Base-by-base conservation (phyloP, 1,140 invertebrate genomes). In the Scaptodrosophila lebanonensis region DNA sequence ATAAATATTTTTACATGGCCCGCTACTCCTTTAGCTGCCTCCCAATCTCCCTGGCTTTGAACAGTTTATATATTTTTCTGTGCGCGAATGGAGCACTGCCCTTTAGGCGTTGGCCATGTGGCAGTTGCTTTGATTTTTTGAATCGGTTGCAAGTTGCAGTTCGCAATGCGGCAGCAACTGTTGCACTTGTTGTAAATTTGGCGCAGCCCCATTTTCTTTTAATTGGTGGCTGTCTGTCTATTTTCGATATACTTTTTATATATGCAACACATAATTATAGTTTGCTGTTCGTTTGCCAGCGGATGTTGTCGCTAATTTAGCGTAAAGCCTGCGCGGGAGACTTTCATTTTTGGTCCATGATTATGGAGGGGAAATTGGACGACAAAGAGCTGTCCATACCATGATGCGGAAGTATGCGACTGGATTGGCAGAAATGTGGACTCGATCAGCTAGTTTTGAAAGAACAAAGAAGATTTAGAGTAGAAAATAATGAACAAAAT, bases 271-370 rank as follows among this genome's bases (percentile, higher is more conserved):
- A n/a, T n/a, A n/a, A n/a, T n/a, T n/a, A n/a, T n/a, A n/a, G n/a
- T n/a, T n/a, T n/a, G n/a, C 11, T 27, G 18, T 35, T 20, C 36
- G 11, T 12, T 11, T 11, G 9, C 5, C 27, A 50, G 29, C 60
- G 60, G 60, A 63, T 63, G 60, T 58, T 25, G 57, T 63, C 45
- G 53, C 43, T 45, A 50, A 63, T 63, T 63, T 58, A 57, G 45
- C 13, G 16, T 16, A n/a, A 25, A 43, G 45, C 53, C 58, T 63
- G 57, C 25, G 22, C 3, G 22, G 22, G 22, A 3, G 22, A 25
- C 22, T 25, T 25, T 25, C 53, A 40, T 50, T 62, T 62, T 44
- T 43, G 25, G 30, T 11, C 36, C 25, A 27, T 29, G 30, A n/a
- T n/a, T n/a, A n/a, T n/a, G n/a, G n/a, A n/a, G n/a, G n/a, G n/a